Evolutionary conservation across 2,797 vertebrate genomes (phyloP).

Genomic region (Poeciliopsis paucimaculata): DNA sequence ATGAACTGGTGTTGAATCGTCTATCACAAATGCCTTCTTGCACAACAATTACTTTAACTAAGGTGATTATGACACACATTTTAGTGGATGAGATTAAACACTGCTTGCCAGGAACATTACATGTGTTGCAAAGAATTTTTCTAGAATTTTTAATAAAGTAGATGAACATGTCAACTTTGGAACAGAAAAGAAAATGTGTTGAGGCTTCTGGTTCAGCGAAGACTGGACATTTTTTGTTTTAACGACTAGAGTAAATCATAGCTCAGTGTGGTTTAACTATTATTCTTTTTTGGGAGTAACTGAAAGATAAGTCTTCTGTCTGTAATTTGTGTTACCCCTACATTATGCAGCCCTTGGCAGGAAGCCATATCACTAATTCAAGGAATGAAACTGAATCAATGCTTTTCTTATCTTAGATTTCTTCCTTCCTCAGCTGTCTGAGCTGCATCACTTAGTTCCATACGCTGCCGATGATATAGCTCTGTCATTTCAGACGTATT

Average conservation of each 20-base stretch:
- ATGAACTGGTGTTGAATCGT: constrained; percentile 1
- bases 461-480: background rate
- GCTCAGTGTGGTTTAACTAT: background rate
- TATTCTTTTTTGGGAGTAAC: background rate
- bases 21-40: constrained; percentile 21
- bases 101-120: constrained; percentile 34
- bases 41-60: background rate
- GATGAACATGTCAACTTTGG: background rate
- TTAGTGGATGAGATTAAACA: constrained; percentile 16
- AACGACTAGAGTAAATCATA: background rate
- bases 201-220: background rate
- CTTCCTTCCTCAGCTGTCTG: background rate
- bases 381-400: background rate
- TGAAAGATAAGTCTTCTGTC: background rate
- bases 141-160: constrained; percentile 1
- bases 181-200: background rate
- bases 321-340: background rate
- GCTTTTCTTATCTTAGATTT: background rate
- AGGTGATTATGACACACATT: constrained; percentile 27
- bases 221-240: background rate
- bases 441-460: background rate
- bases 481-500: background rate
- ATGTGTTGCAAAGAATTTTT: constrained; percentile 33
- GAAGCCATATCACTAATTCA: background rate
- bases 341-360: background rate